Conservation (phyloP, 2,888 invertebrate genomes). For the Pimpla rufipes region DNA sequence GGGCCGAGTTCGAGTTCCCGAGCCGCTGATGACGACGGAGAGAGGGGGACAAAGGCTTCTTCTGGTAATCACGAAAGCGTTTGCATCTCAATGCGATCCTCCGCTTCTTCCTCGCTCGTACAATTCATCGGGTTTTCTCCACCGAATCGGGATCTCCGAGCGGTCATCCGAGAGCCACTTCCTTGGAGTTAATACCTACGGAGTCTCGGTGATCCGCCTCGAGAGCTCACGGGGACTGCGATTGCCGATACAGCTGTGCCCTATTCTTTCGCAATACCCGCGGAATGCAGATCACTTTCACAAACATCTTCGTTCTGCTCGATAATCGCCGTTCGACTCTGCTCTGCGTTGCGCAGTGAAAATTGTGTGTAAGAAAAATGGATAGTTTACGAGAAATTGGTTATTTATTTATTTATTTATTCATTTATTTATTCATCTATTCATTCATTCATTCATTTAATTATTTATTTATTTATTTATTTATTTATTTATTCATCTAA, state of each 20-base stretch:
- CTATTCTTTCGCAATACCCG: slow-evolving; percentile 14
- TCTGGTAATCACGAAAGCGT: slow-evolving; percentile 21
- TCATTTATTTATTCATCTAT: too few relatives aligned
- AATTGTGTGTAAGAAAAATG: neutral
- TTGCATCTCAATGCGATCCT: slow-evolving; percentile 17
- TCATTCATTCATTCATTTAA: too few relatives aligned
- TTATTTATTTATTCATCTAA: too few relatives aligned
- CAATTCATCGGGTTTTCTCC: slow-evolving; percentile 5
- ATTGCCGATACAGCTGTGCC: neutral
- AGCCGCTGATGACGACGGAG: neutral
- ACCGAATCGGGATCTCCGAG: neutral
- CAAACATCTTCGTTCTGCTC: neutral
- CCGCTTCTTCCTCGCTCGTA: neutral
- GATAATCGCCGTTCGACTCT: neutral
- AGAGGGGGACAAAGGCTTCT: neutral
- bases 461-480: too few relatives aligned
- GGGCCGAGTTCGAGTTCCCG: neutral
- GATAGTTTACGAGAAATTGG: neutral
- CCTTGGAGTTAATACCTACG: neutral
- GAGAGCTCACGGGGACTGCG: neutral
- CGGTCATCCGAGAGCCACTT: neutral
- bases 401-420: too few relatives aligned
- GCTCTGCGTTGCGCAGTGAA: neutral
- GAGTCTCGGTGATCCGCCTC: slow-evolving; percentile 5
- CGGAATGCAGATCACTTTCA: slow-evolving; percentile 22